These are phyloP conservation scores for Leptinotarsa tumamoca DNA, from an alignment of 2,888 invertebrate species.

Conservation along the genomic window DNA sequence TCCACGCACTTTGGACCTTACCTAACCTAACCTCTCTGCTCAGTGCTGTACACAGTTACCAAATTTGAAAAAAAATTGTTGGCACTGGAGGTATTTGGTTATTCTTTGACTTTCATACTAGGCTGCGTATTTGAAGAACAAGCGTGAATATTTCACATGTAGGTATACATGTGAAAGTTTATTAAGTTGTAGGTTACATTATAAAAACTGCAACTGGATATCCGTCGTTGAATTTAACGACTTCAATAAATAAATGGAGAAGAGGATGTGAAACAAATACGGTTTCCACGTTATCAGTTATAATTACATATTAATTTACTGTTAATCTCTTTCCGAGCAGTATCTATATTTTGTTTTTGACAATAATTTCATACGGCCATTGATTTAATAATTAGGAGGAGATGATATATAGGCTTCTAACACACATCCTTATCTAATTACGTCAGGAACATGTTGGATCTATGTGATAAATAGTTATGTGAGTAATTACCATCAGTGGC, in stretches of 20 bases:
- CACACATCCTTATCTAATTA: slow-evolving; percentile 49
- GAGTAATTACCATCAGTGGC: slow-evolving; percentile 50
- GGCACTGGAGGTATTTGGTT: too few relatives aligned
- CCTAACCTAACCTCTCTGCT: too few relatives aligned
- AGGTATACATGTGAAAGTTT: too few relatives aligned
- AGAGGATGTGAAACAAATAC: slow-evolving; percentile 26
- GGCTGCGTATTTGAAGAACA: too few relatives aligned
- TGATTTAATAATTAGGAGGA: slow-evolving; percentile 45
- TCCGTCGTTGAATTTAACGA: slow-evolving; percentile 21
- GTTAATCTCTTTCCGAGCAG: slow-evolving; percentile 10
- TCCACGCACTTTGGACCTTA: too few relatives aligned
- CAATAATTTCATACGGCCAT: slow-evolving; percentile 32
- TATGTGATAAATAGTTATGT: slow-evolving; percentile 47
- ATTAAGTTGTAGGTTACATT: background rate
- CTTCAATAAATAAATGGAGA: slow-evolving; percentile 21
- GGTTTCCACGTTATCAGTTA: slow-evolving; percentile 23
- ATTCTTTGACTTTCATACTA: too few relatives aligned
- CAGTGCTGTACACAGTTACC: too few relatives aligned
- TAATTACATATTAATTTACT: slow-evolving; percentile 25
- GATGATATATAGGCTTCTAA: slow-evolving; percentile 46
- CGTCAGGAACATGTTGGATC: slow-evolving; percentile 48
- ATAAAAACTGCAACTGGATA: slow-evolving; percentile 7
- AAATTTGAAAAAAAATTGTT: too few relatives aligned
- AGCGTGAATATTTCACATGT: too few relatives aligned
- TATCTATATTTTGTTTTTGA: slow-evolving; percentile 27